Evolutionary conservation across 1,140 invertebrate genomes (phyloP), one percentile per base, ranked within the genome.

Genomic region (Drosophila arawakana): DNA sequence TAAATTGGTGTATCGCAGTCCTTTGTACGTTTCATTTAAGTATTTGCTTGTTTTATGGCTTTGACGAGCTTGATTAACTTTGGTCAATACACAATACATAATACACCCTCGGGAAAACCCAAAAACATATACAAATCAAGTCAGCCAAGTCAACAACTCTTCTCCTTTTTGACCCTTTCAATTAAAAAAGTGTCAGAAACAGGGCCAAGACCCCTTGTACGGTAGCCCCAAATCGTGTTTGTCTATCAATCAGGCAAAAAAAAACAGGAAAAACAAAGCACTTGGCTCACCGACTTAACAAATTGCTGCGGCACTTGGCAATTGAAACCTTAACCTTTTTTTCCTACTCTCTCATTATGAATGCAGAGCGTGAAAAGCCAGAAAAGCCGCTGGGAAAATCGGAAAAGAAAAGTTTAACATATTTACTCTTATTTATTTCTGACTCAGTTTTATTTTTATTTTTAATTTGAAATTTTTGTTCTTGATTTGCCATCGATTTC

Each of bases 271-370:
- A 69, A 68, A 55, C 44, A 35, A 75, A 71, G 60, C 34, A 67
- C 60, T 67, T 81, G 75, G 39, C 54, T 55, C 50, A 65, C 34
- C 25, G 47, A 69, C 52, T 41, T 62, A 66, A 76, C 76, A 76
- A 83, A 83, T 74, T 71, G 47, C 15, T 50, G 25, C 46, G 18
- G 44, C 61, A 58, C 69, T 58, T 30, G 49, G 63, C 74, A 74
- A 78, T 84, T 85, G 81, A 85, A 80, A 74, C 37, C 66, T 47
- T 35, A 84, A 84, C 71, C 81, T 74, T 76, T 79, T 80, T 69
- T 61, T 58, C 66, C 50, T 41, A 4, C 0, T 9, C 46, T 60
- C 76, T 84, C 73, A 84, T 84, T 84, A 84, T 69, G 75, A 74
- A 84, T 84, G 77, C 81, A 80, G 65, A 52, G 59, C 49, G 55